Evolutionary conservation across 92 coral and sea anemone species (phyloP).

Genomic region (Epizoanthus stellaris): DNA sequence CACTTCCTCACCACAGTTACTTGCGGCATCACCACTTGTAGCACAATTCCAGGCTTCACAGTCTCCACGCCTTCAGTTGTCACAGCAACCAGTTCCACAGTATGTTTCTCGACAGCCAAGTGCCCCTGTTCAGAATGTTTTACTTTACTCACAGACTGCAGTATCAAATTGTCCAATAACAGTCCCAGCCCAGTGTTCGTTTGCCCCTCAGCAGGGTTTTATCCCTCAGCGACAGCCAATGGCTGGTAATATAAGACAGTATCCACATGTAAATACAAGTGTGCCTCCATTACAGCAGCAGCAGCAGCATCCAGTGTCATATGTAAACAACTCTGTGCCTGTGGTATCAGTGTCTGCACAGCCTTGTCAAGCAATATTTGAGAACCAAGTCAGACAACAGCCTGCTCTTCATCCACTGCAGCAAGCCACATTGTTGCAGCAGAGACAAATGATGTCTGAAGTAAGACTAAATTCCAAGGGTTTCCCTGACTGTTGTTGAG

Average conservation of each 20-base stretch:
- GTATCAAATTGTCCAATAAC: conserved; percentile 63
- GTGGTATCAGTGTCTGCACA: conserved; percentile 35
- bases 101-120: conserved; percentile 66
- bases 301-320: conserved; percentile 37
- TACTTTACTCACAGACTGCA: conserved; percentile 63
- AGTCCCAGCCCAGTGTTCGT: conserved; percentile 59
- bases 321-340: conserved; percentile 37
- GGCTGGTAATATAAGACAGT: conserved; percentile 74
- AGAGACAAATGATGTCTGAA: conserved; percentile 82
- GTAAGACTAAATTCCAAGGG: conserved; percentile 33
- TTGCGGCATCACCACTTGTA: conserved; percentile 76
- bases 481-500: background rate
- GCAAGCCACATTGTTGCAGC: conserved; percentile 96
- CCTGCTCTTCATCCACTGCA: conserved; percentile 97
- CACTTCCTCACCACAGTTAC: conserved; percentile 88
- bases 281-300: conserved; percentile 50
- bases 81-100: conserved; percentile 57
- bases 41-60: conserved; percentile 73
- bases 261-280: conserved; percentile 73
- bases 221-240: conserved; percentile 56
- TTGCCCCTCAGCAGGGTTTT: conserved; percentile 65
- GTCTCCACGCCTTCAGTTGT: conserved; percentile 73
- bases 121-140: conserved; percentile 55
- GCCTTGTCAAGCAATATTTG: conserved; percentile 60
- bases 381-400: conserved; percentile 69